Evolutionary conservation across 2,797 vertebrate species (phyloP), one percentile per base, ranked within the genome.

Genomic region (Trachurus trachurus): DNA sequence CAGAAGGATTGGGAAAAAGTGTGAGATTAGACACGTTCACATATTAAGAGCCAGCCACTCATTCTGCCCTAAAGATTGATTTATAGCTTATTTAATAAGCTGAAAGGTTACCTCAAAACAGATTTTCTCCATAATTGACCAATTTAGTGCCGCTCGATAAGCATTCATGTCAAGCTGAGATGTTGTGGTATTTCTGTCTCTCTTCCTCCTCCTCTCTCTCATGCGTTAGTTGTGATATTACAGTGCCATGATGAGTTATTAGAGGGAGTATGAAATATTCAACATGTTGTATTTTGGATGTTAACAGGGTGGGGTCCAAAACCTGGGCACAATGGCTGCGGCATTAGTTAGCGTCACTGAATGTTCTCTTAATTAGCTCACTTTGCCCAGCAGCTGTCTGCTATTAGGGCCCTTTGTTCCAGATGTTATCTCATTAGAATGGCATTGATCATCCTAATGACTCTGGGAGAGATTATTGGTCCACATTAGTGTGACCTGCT

Each of bases 351-450:
- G 87, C 87, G 87, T 88, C 76, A 79, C 78, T 80, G 83, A 94
- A 87, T 86, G 88, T 86, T 90, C 88, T 62, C 62, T 82, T 95
- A 95, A 96, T 95, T 94, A 91, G 88, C 86, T 89, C 89, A 91
- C 91, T 93, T 90, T 92, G 86, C 86, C 83, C 87, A 93, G 89
- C 95, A 95, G 94, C 94, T 96, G 94, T 94, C 94, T 92, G 93
- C 93, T 93, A 93, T 95, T 95, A 95, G 89, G 67, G 81, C 67
- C 83, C 90, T 95, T 94, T 95, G 92, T 95, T 94, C 94, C 95
- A 95, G 95, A 94, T 95, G 93, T 95, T 95, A 91, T 92, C 92
- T 94, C 93, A 94, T 95, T 93, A 94, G 88, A 94, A 93, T 90
- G 78, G 87, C 88, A 93, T 95, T 94, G 92, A 95, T 95, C 92